These are phyloP conservation scores for Zapornia atra DNA, from an alignment of 2,113 vertebrate species.

Conservation along the genomic window DNA sequence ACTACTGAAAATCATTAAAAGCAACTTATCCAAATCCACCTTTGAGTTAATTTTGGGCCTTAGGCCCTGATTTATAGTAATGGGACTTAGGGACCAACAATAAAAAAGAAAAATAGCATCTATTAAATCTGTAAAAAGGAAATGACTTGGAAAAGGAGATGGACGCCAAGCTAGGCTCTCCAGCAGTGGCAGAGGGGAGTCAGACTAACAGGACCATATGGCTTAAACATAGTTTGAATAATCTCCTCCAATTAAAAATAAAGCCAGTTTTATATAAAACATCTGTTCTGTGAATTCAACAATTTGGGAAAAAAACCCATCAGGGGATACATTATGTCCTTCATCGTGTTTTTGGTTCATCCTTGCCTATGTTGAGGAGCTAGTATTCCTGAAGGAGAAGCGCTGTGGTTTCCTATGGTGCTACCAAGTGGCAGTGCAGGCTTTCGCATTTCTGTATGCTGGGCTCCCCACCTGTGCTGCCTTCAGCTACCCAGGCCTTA, in stretches of 20 bases:
- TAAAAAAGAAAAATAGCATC: slow-evolving; percentile 53
- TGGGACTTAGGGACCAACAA: neutral
- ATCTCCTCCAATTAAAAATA: slow-evolving; percentile 67
- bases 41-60: slow-evolving; percentile 10
- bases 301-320: neutral
- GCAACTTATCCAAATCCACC: slow-evolving; percentile 6
- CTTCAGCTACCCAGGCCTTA: neutral
- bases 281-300: slow-evolving; percentile 52
- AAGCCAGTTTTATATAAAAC: slow-evolving; percentile 51
- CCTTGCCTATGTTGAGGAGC: neutral
- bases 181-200: slow-evolving; percentile 31
- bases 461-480: neutral
- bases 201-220: slow-evolving; percentile 30
- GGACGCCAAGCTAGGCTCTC: slow-evolving; percentile 33
- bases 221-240: slow-evolving; percentile 48
- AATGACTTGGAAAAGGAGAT: neutral
- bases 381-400: neutral
- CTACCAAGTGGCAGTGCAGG: neutral
- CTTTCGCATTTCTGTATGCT: neutral
- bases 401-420: neutral
- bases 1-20: slow-evolving; percentile 20
- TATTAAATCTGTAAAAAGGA: slow-evolving; percentile 48
- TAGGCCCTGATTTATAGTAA: slow-evolving; percentile 21
- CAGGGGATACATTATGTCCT: slow-evolving; percentile 10
- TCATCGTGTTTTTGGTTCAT: neutral